Evolutionary conservation across 2,113 vertebrate genomes (phyloP), one percentile per base, ranked within the genome.

Genomic region (Sceloporus tristichus): DNA sequence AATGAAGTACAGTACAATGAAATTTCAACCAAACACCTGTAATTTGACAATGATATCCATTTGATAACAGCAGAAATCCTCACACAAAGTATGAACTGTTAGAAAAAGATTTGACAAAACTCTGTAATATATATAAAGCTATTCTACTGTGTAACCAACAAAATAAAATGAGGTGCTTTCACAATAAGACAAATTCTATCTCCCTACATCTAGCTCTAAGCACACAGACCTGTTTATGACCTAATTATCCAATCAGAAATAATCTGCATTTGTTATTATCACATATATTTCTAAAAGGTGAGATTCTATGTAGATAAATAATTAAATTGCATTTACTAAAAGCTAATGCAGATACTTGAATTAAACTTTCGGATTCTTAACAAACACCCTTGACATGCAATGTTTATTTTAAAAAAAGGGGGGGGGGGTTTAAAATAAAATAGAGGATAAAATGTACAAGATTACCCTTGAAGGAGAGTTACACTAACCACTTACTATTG

Each of bases 251-350:
- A 75, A 29, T 40, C 14, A 75, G 7, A 40, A 40, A 75, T 40
- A 18, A 48, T 48, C 7, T 48, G 48, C 48, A 48, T 48, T 48
- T 75, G 18, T 75, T 75, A 14, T 29, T 40, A 75, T 40, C 34
- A 40, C 38, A 66, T 82, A 5, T 65, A 14, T 48, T 14, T 38
- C 11, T 42, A 42, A 16, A 82, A 23, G 59, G 59, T 65, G 62
- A 65, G 34, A 38, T 91, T 79, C 91, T 5, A 79, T 53, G 18
- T 86, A 88, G 27, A 27, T 25, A 81, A 1, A 21, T 23, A 91
- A 62, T 23, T 78, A 85, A 84, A 88, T 1, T 65, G 83, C 18
- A 29, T 80, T 42, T 62, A 38, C 1, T 85, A 85, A 90, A 29
- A 77, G 1, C 11, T 0, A 59, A n/a, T 10, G 4, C 25, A 5